Evolutionary conservation across 2,888 invertebrate species (phyloP), one percentile per base, ranked within the genome.

Genomic region (Mimumesa dahlbomi): DNA sequence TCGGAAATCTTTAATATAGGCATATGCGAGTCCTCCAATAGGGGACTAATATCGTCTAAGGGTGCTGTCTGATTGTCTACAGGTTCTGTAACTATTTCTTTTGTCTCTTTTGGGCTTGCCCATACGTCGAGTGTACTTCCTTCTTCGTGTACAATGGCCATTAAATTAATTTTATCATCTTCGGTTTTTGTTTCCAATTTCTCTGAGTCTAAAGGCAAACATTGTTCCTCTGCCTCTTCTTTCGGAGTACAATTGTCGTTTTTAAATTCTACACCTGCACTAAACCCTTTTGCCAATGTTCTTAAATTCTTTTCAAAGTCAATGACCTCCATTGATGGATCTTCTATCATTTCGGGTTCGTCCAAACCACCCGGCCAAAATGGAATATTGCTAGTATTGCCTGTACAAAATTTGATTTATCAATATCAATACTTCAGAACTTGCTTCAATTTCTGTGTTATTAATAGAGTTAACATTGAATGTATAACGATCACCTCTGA

Each of bases 351-450:
- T 48, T 92, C 90, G 25, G 90, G 90, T 69, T 91, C 89, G 18
- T 91, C 90, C 87, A 96, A 95, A 1, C 96, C 95, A 46, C 96
- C 97, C 0, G 97, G 97, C 92, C 96, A 93, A 87, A 98, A 98
- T 0, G 96, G 97, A 85, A 93, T 94, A 87, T 95, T 96, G 65
- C 93, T 94, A 0, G 94, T 93, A 53, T 93, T 94, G 22, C 89
- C 89, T 89, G 45, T 19, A 22, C 14, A 50, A 45, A 45, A 40
- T 40, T 34, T 13, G 21, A 19, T 49, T 18, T 6, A 19, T 22
- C 21, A 3, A 3, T 5, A 0, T 19, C 13, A 38, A 9, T 21
- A 38, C 13, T 31, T 7, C 0, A 13, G 1, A 25, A 16, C 11
- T 13, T 40, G 9, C 34, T 21, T 29, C 2, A 46, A 13, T 46